Evolutionary conservation across 2,797 vertebrate genomes (phyloP), one percentile per base, ranked within the genome.

Genomic region (Smutsia temminckii): DNA sequence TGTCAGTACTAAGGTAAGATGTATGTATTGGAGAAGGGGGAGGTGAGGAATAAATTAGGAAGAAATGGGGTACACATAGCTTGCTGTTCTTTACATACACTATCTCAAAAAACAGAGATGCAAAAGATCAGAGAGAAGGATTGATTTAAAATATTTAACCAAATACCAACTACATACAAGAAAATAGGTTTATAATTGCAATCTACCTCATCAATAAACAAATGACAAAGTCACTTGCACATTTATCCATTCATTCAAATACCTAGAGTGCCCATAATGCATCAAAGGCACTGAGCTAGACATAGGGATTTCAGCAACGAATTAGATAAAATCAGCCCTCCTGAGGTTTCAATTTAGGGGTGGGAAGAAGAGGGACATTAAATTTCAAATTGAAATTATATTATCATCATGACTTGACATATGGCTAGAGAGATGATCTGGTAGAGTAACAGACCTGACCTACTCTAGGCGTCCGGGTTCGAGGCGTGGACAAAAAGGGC

Each of bases 101-200:
- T 32, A n/a, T 49, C 64, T 92, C 42, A 29, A 59, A 42, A 75
- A 83, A 89, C 71, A 53, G 13, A 46, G 17, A 75, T 25, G 3
- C 85, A 12, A 75, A 84, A 64, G 66, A 75, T 55, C 68, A 81
- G 53, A 57, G 32, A 5, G 32, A 64, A 0, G 32, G 27, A 69
- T 16, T 79, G 20, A 71, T 55, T 40, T 34, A 69, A 78, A 83
- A 61, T 27, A 42, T 51, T 74, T 80, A 69, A 94, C 68, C 89
- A 74, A 89, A 72, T 49, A 46, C n/a, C 40, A 88, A 42, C 66
- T 34, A 37, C 23, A n/a, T 12, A 25, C 18, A 74, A 89, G 72
- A 68, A 18, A 61, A 32, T 46, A 68, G 23, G 12, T 29, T 85
- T 25, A n/a, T 64, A 21, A 61, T 0, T 63, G 29, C 37, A n/a